Conservation (phyloP, 2,888 invertebrate species). For the Balanococcus diminutus region DNA sequence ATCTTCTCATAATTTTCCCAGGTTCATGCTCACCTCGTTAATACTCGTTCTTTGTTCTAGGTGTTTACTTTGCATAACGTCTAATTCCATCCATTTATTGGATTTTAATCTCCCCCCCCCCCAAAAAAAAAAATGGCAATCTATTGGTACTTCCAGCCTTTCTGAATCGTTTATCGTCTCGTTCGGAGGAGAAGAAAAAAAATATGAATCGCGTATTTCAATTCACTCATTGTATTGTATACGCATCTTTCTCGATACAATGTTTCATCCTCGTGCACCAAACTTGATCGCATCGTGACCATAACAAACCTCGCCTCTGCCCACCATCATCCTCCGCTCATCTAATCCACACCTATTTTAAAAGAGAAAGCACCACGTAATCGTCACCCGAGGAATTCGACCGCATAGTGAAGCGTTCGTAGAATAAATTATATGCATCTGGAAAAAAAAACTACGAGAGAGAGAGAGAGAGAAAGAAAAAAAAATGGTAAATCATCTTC, state of each 20-base stretch:
- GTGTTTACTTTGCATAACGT: background rate
- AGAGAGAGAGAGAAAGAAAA: background rate
- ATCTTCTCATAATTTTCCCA: background rate
- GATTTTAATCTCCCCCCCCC: background rate
- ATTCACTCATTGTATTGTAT: background rate
- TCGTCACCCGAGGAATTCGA: slow-evolving; percentile 27
- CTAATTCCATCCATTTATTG: background rate
- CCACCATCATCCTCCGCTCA: background rate
- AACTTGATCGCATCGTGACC: slow-evolving; percentile 1
- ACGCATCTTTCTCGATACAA: background rate
- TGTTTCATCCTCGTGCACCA: background rate
- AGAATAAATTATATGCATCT: slow-evolving; percentile 2
- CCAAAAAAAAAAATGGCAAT: too few relatives aligned
- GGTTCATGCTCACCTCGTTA: background rate
- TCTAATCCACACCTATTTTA: background rate
- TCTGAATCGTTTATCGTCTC: too few relatives aligned
- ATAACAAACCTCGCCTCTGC: background rate
- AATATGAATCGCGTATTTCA: background rate
- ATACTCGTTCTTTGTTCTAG: background rate
- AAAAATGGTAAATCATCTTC: background rate
- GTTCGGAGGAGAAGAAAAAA: too few relatives aligned
- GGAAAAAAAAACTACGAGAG: too few relatives aligned
- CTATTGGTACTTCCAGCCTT: too few relatives aligned
- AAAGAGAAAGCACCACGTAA: slow-evolving; percentile 23
- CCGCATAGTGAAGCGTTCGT: background rate